Base-by-base conservation (phyloP, 2,797 vertebrate species). In the Coccyzus lansbergi region DNA sequence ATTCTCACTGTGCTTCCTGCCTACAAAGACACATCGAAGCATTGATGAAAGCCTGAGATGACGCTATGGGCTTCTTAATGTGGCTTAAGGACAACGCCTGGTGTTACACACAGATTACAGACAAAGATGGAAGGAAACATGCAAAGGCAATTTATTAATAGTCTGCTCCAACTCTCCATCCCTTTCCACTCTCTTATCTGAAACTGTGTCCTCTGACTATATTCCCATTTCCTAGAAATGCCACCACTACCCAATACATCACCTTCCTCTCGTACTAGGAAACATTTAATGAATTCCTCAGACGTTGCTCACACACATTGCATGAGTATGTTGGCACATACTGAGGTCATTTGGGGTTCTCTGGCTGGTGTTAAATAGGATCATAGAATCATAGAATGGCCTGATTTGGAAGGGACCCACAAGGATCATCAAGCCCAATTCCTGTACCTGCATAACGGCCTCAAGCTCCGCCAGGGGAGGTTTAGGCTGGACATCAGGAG, bases 1-100 rank as follows among this genome's bases (percentile, higher is more conserved):
- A 48, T 46, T 96, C 93, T 76, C 34, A 53, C 25, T 6, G 5
- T 8, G 36, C 56, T 95, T 97, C 95, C 95, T 94, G 90, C 44
- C 88, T 67, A 58, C 70, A 72, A 74, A 86, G n/a, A 55, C 88
- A 40, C 56, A 16, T 25, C 15, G 9, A 40, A 74, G 59, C 49
- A 15, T 6, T 75, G 92, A 83, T 6, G 24, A 91, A 86, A 68
- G 75, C 38, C 7, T 55, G 51, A 38, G 81, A 60, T 49, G 90
- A 90, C 6, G 49, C 75, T 67, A n/a, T 17, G 51, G 46, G 21
- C 44, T 36, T 31, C 53, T 67, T 80, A 55, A 5, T 40, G 44
- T 7, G 69, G 33, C 20, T 36, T 38, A 24, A 69, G 70, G 83
- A 83, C 59, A 86, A 67, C 0, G 10, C 40, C 52, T 67, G 58